These are phyloP conservation scores for Oryzias sinensis DNA, from an alignment of 2,797 vertebrate genomes.

Conservation along the genomic window DNA sequence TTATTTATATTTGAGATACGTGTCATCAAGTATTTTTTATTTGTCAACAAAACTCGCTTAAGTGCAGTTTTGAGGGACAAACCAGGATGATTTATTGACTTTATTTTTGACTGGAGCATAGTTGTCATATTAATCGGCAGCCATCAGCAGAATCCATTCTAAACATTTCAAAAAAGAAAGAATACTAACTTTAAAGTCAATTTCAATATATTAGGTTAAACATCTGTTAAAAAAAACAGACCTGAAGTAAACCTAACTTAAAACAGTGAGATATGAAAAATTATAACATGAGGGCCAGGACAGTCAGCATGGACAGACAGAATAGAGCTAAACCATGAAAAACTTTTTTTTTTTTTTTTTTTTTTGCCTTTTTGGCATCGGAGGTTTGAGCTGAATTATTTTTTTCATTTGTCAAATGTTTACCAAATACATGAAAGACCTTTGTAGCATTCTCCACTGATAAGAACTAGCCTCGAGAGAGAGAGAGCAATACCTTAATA, in stretches of 20 bases:
- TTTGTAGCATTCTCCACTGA: background rate
- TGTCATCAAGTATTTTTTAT: background rate
- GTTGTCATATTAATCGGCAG: too few species aligned
- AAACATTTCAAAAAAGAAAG: background rate
- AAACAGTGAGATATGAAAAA: too few species aligned
- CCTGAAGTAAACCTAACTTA: too few species aligned
- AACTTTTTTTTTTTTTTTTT: background rate
- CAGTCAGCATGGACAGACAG: too few species aligned
- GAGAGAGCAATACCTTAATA: slow-evolving; percentile 3
- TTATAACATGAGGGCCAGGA: too few species aligned
- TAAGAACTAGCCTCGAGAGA: background rate
- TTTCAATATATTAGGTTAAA: background rate
- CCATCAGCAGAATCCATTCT: background rate
- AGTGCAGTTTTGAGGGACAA: background rate
- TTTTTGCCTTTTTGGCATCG: background rate
- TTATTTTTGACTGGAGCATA: too few species aligned
- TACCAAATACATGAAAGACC: background rate
- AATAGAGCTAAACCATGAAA: too few species aligned
- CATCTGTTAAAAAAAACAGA: background rate
- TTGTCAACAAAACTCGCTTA: too few species aligned
- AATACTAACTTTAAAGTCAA: background rate
- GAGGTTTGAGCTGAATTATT: slow-evolving; percentile 2
- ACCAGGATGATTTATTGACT: background rate
- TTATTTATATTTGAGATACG: background rate
- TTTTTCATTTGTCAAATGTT: background rate